Conservation (phyloP, 2,888 invertebrate species). For the Harpalus rufipes region DNA sequence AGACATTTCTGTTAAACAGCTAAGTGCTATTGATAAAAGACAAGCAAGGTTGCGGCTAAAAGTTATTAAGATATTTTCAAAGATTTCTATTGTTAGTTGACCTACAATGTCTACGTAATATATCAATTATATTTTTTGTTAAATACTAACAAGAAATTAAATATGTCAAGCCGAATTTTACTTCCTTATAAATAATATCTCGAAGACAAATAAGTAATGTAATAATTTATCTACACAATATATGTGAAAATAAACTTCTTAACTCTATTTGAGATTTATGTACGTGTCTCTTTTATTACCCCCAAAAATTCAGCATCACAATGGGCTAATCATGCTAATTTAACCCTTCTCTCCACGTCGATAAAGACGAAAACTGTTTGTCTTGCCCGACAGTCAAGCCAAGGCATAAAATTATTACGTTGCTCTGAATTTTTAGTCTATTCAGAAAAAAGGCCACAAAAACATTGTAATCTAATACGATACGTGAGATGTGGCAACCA, state of each 20-base stretch:
- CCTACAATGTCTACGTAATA: not conserved
- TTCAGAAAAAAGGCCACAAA: slow-evolving; percentile 62
- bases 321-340: not conserved
- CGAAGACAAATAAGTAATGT: too few relatives aligned
- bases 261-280: slow-evolving; percentile 63
- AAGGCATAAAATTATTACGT: slow-evolving; percentile 61
- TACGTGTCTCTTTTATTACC: slow-evolving; percentile 54
- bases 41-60: not conserved
- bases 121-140: slow-evolving; percentile 7
- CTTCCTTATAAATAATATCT: not conserved
- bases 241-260: slow-evolving; percentile 23
- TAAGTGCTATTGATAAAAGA: not conserved
- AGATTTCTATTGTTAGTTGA: not conserved
- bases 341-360: not conserved
- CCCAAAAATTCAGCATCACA: slow-evolving; percentile 19
- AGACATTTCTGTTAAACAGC: not conserved
- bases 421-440: slow-evolving; percentile 62
- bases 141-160: not conserved
- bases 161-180: not conserved
- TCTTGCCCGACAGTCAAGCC: slow-evolving; percentile 7
- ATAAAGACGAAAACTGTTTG: slow-evolving; percentile 48
- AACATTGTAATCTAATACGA: slow-evolving; percentile 61
- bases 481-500: slow-evolving; percentile 52
- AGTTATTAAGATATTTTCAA: not conserved
- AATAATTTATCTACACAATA: not conserved